phyloP scores from a whole-genome alignment of 2,888 invertebrate species.

The Ochropleura plecta region DNA sequence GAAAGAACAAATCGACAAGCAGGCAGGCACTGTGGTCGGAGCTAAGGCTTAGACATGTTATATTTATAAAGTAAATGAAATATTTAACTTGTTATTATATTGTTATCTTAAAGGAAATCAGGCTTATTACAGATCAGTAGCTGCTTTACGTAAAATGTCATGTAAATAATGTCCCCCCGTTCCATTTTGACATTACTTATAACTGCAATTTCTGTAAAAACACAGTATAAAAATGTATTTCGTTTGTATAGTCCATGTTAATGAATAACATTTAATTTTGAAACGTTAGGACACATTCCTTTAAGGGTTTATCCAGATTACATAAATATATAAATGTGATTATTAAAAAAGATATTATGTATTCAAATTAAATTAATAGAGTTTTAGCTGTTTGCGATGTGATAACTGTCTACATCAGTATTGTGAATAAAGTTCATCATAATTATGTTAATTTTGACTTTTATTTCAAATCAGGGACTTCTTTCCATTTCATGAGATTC shows the following conservation, averaged over 20 bases:
- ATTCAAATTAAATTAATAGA: conserved; percentile 63
- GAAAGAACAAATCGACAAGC: conserved; percentile 93
- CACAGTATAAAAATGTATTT: conserved; percentile 35
- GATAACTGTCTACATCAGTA: conserved; percentile 77
- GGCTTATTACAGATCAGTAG: conserved; percentile 56
- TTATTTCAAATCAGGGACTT: conserved; percentile 10
- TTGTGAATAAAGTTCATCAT: conserved; percentile 82
- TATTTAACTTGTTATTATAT: conserved; percentile 82
- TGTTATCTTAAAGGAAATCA: conserved; percentile 74
- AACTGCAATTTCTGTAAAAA: conserved; percentile 32
- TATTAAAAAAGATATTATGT: conserved; percentile 57
- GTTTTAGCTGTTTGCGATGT: conserved; percentile 70
- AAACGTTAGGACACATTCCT: conserved; percentile 63
- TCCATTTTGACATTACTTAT: conserved; percentile 40
- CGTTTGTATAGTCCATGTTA: conserved; percentile 31
- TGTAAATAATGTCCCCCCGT: conserved; percentile 58
- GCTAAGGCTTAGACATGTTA: conserved; percentile 82
- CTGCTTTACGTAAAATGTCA: conserved; percentile 52
- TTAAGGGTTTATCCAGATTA: conserved; percentile 55
- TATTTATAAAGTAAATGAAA: conserved; percentile 70
- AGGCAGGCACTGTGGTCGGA: conserved; percentile 83
- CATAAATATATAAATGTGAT: conserved; percentile 57
- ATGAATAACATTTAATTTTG: conserved; percentile 36
- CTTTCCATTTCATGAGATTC: not conserved
- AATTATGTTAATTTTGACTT: conserved; percentile 57